These are phyloP conservation scores for Caenorhabditis afra DNA, from an alignment of 2,888 invertebrate species.

Conservation along the genomic window DNA sequence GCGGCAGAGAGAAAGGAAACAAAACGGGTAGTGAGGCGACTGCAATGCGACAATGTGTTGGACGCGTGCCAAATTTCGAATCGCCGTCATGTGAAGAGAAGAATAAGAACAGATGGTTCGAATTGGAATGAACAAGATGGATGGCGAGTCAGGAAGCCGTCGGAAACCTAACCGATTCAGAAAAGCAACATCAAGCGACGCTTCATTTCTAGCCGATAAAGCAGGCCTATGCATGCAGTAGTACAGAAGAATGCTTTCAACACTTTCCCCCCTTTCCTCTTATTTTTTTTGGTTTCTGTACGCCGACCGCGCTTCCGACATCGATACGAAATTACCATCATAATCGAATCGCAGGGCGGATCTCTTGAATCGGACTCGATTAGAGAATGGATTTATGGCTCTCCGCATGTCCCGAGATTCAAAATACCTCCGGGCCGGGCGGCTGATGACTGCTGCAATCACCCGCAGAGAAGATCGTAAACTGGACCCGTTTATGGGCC, in stretches of 20 bases:
- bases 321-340: slow-evolving; percentile 53
- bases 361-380: slow-evolving; percentile 30
- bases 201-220: slow-evolving; percentile 45
- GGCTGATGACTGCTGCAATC: slow-evolving; percentile 53
- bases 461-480: slow-evolving; percentile 34
- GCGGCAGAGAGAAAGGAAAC: slow-evolving; percentile 1
- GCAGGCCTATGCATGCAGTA: slow-evolving; percentile 16
- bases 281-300: neutral
- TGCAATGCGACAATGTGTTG: slow-evolving; percentile 32
- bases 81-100: slow-evolving; percentile 35
- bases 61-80: slow-evolving; percentile 43
- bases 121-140: slow-evolving; percentile 31
- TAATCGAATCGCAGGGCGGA: slow-evolving; percentile 17
- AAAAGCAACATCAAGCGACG: slow-evolving; percentile 13
- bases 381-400: slow-evolving; percentile 36
- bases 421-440: slow-evolving; percentile 36
- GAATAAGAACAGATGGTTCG: slow-evolving; percentile 39
- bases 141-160: slow-evolving; percentile 3
- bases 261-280: slow-evolving; percentile 37
- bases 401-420: slow-evolving; percentile 20
- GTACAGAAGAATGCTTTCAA: slow-evolving; percentile 42
- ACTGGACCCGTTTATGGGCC: slow-evolving; percentile 48
- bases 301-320: slow-evolving; percentile 45
- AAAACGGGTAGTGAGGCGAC: neutral
- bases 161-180: neutral